phyloP scores from a whole-genome alignment of 2,888 invertebrate genomes.

The Choreutis nemorana region DNA sequence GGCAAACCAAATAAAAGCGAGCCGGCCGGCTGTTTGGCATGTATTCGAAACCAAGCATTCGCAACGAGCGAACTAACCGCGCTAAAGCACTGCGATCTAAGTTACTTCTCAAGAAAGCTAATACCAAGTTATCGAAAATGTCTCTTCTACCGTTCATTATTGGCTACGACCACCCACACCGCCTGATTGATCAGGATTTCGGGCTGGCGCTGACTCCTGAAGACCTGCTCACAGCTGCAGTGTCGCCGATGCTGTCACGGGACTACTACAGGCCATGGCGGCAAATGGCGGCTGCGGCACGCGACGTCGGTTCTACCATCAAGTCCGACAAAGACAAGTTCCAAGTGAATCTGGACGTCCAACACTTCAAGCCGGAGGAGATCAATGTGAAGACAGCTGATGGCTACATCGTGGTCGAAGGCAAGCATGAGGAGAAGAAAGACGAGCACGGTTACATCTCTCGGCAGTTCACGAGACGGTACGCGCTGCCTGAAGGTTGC shows the following conservation, averaged over 20 bases:
- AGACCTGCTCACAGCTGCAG: constrained; percentile 32
- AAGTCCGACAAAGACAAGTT: constrained; percentile 59
- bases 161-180: constrained; percentile 27
- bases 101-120: constrained; percentile 8
- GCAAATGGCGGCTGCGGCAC: constrained; percentile 33
- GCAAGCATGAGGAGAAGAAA: constrained; percentile 77
- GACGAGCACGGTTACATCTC: constrained; percentile 77
- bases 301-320: constrained; percentile 56
- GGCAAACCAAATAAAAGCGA: constrained; percentile 23
- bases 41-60: constrained; percentile 4
- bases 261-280: constrained; percentile 41
- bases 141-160: constrained; percentile 26
- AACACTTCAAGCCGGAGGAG: constrained; percentile 77
- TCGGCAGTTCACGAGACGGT: constrained; percentile 75
- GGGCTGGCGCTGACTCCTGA: constrained; percentile 44
- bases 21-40: constrained; percentile 12
- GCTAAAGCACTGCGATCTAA: constrained; percentile 2
- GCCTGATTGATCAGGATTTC: constrained; percentile 48
- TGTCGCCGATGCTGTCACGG: constrained; percentile 24
- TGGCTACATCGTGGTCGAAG: constrained; percentile 72
- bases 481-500: constrained; percentile 74
- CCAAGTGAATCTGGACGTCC: constrained; percentile 74
- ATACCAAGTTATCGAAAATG: constrained; percentile 18
- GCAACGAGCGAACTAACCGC: constrained; percentile 7
- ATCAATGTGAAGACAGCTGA: constrained; percentile 76